Base-by-base conservation (phyloP, 2,797 vertebrate genomes). In the Lutjanus campechanus region DNA sequence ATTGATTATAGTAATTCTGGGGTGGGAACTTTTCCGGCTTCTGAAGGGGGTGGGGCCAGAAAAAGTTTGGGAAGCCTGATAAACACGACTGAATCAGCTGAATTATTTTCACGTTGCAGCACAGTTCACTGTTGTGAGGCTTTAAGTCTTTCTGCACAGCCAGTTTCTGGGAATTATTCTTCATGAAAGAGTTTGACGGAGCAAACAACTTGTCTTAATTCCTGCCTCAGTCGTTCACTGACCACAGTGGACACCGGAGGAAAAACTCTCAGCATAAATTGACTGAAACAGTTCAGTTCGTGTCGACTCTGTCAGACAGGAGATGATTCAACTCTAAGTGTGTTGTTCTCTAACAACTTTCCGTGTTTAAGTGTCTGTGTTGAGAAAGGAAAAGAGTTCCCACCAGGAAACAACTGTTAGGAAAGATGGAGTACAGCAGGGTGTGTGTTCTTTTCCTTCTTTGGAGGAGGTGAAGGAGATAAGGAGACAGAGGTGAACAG, bases 391-490 rank as follows among this genome's bases (percentile, higher is more conserved):
- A 56, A 22, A 19, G 61, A 75, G 66, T n/a, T 44, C 11, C 1
- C 46, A 69, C 50, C 68, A 64, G 72, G 69, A 81, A 73, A 77
- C 5, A 3, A 1, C 44, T 63, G 62, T 44, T 51, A 72, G 72
- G 63, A 63, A 66, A 58, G 25, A 61, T 11, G 59, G 54, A 70
- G n/a, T 65, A 6, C 1, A 8, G 7, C 13, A 29, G 46, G 1
- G 22, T 8, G 16, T 8, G 16, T 61, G 29, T 81, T 16, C 13
- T 20, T 41, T 53, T 51, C 25, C 25, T 70, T 41, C 40, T 43
- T 56, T 17, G 17, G 61, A 70, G 68, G 46, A 36, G 29, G 5
- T 36, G 4, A 36, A 36, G 29, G 29, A 36, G 29, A 4, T 36
- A 55, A 44, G 9, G 8, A 43, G n/a, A 62, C 8, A 15, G 16